These are phyloP conservation scores for Ptychadena robeensis DNA, from an alignment of 2,797 vertebrate genomes.

Conservation along the genomic window DNA sequence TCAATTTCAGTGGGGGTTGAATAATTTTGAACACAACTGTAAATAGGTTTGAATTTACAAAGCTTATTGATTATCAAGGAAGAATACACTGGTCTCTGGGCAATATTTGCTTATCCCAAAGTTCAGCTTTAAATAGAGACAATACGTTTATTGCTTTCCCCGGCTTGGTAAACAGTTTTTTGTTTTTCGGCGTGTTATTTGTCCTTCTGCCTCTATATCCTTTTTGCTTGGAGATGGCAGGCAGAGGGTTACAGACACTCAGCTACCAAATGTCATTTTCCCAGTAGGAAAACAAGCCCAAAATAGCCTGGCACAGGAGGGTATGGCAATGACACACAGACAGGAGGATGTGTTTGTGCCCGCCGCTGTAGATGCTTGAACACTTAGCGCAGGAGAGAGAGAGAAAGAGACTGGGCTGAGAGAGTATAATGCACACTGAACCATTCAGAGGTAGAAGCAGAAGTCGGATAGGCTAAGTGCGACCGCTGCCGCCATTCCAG, in stretches of 20 bases:
- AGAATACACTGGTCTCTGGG: too few species aligned
- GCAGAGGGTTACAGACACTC: slow-evolving; percentile 20
- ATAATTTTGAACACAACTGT: too few species aligned
- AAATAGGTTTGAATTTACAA: too few species aligned
- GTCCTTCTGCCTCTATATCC: not conserved
- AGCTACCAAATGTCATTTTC: slow-evolving; percentile 55
- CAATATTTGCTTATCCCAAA: too few species aligned
- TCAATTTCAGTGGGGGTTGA: too few species aligned
- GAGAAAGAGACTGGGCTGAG: slow-evolving; percentile 53
- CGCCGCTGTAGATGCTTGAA: slow-evolving; percentile 47
- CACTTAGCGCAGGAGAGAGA: not conserved
- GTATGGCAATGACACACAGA: slow-evolving; percentile 48
- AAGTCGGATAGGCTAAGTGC: slow-evolving; percentile 34
- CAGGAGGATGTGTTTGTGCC: slow-evolving; percentile 40
- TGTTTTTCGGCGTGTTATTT: too few species aligned
- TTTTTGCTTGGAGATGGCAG: not conserved
- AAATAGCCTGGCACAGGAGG: slow-evolving; percentile 31
- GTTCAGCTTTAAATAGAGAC: too few species aligned
- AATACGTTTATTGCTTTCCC: too few species aligned
- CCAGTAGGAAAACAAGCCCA: slow-evolving; percentile 1
- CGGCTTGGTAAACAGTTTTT: too few species aligned
- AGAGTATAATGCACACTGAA: slow-evolving; percentile 60
- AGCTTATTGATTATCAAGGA: too few species aligned
- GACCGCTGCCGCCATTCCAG: slow-evolving; percentile 65
- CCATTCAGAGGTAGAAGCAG: slow-evolving; percentile 58